Conservation (phyloP, 2,113 vertebrate genomes). For the Cyanoliseus patagonus region DNA sequence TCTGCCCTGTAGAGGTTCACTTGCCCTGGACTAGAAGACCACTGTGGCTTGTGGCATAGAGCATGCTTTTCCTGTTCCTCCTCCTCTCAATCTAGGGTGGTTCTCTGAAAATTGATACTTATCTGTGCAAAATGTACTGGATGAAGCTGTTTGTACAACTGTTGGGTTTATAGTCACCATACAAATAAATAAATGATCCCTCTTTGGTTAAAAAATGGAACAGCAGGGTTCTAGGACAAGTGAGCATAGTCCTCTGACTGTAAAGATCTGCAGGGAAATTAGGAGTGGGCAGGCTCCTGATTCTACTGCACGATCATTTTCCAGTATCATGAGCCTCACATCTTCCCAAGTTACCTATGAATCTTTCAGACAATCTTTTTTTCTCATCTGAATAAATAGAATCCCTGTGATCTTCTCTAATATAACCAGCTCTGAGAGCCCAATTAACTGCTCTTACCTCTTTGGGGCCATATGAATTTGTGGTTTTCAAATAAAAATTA, state of each 20-base stretch:
- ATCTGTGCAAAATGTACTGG: background rate
- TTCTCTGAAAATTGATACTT: background rate
- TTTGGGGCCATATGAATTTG: accelerated
- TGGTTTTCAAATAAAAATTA: background rate
- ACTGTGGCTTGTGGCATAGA: background rate
- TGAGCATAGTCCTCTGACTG: background rate
- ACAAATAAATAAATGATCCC: background rate
- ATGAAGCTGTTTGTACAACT: background rate
- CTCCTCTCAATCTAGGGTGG: background rate
- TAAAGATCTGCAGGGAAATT: background rate
- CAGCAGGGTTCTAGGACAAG: background rate
- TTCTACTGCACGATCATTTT: background rate
- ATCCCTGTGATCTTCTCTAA: background rate
- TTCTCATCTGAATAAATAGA: background rate
- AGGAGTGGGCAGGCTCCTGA: background rate
- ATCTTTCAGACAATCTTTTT: background rate
- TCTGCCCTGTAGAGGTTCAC: background rate
- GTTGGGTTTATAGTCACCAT: background rate
- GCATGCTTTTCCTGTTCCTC: background rate
- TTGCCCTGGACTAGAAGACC: accelerated
- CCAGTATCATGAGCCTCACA: background rate
- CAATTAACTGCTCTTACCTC: background rate
- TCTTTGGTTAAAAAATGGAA: background rate
- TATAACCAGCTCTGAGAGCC: background rate
- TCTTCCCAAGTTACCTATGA: background rate